Evolutionary conservation across 1,140 invertebrate species (phyloP), one percentile per base, ranked within the genome.

Genomic region (Apis florea): DNA sequence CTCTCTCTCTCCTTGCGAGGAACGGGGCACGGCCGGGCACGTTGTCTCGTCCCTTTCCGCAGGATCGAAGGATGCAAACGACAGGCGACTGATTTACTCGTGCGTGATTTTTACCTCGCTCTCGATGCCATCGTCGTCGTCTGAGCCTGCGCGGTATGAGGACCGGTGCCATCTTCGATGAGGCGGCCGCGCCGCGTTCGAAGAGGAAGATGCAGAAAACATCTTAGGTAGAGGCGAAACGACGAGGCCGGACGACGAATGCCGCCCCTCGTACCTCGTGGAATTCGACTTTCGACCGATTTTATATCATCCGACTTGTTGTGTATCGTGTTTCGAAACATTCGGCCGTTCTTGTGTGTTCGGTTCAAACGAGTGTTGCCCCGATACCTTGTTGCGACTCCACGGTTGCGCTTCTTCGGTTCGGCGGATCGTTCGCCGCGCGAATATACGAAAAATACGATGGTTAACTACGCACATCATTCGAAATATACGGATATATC

Each of bases 71-170:
- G 80, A 90, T 90, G 90, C 90, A 92, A 91, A 91, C 87, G 91
- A 92, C 91, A 91, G 89, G 81, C 84, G 88, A 91, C 89, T 90
- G 90, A 92, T 92, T 92, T 91, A 92, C 89, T 91, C 84, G 76
- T 82, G 86, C 82, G 81, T 85, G 88, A 90, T 88, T 85, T 87
- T 86, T 87, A 81, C 79, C 67, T 71, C 68, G 73, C 84, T 83
- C 79, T 80, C 83, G 74, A 83, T 88, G 83, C 75, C 83, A 63
- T 84, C 80, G 67, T 84, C 80, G 67, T 84, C 78, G 67, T 51
- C 47, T 59, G 40, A 17, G 73, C 13, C 13, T 53, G 13, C 21
- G 74, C 67, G 75, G 75, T 66, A 71, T 47, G 75, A 56, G 59
- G 58, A 51, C 67, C 79, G 81, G 68, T 77, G 79, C 73, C 68